Evolutionary conservation across 2,797 vertebrate species (phyloP).

Genomic region (Falco novaeseelandiae): DNA sequence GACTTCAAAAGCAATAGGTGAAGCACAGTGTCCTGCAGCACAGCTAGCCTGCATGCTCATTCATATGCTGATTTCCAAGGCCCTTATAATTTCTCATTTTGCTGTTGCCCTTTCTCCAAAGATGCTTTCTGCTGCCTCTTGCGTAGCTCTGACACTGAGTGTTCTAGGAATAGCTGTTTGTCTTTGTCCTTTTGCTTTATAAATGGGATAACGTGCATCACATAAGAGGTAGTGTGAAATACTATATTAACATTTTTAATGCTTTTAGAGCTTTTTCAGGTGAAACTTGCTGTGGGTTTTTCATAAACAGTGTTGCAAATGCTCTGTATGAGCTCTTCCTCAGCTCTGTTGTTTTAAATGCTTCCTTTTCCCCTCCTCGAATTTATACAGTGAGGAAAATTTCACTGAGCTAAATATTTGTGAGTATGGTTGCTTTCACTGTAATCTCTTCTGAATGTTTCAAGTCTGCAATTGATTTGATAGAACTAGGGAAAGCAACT

Average conservation of each 20-base stretch:
- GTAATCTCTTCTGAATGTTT: neutral
- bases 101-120: neutral
- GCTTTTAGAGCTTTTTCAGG: neutral
- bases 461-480: neutral
- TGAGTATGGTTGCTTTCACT: neutral
- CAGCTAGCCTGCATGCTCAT: neutral
- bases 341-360: neutral
- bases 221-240: neutral
- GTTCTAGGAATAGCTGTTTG: neutral
- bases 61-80: neutral
- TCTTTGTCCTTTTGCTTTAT: neutral
- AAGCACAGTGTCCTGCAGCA: neutral
- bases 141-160: neutral
- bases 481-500: neutral
- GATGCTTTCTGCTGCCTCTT: neutral
- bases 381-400: neutral
- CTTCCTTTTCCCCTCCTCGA: neutral
- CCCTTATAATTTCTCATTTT: neutral
- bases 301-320: neutral
- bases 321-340: neutral
- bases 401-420: neutral
- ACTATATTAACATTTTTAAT: neutral
- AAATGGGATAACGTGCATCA: neutral
- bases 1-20: neutral
- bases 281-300: neutral